Conservation (phyloP, 2,888 invertebrate species). For the Tetranychus truncatus region DNA sequence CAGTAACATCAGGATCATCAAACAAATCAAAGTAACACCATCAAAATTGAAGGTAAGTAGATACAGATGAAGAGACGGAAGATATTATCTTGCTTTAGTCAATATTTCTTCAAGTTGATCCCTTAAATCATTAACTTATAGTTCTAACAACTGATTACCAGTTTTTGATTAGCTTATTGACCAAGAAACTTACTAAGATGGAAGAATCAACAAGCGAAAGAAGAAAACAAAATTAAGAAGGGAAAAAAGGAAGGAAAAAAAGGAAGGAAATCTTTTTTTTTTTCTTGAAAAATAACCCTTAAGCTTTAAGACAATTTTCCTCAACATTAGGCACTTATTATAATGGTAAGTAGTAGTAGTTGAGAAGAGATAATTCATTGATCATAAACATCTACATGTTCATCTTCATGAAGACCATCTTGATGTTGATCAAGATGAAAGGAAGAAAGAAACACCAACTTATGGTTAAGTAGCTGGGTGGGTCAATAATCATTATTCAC, state of each 20-base stretch:
- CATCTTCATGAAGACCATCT: neutral
- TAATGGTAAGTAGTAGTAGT: neutral
- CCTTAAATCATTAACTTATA: too few species aligned
- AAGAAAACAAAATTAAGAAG: neutral
- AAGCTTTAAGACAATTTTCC: too few species aligned
- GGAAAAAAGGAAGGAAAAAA: neutral
- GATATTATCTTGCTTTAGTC: too few species aligned
- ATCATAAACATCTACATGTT: neutral
- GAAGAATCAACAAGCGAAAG: neutral
- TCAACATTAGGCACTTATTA: too few species aligned
- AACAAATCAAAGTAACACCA: too few species aligned
- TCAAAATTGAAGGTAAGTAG: too few species aligned
- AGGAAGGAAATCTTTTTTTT: neutral
- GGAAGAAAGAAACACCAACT: neutral
- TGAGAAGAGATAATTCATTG: neutral
- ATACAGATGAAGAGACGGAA: too few species aligned
- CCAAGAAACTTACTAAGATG: neutral
- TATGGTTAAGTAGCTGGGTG: slow-evolving; percentile 1
- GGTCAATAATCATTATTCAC: neutral
- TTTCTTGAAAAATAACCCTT: too few species aligned
- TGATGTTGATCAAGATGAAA: too few species aligned
- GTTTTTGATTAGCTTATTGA: neutral
- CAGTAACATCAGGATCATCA: too few species aligned
- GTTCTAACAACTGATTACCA: too few species aligned
- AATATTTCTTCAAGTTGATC: too few species aligned